These are phyloP conservation scores for Cairina moschata DNA, from an alignment of 2,113 vertebrate species.

Conservation along the genomic window DNA sequence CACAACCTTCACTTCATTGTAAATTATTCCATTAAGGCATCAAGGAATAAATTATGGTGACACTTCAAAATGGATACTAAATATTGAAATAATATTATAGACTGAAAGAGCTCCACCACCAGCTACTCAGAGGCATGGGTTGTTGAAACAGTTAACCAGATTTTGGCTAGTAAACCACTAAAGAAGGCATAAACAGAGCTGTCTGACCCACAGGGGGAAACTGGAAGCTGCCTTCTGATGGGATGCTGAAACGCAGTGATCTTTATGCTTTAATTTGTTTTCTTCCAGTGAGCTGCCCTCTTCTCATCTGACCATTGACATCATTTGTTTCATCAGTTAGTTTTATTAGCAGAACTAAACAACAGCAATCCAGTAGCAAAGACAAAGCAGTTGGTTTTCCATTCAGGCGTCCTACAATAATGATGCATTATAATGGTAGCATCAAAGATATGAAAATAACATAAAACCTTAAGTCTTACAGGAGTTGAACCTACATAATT, in stretches of 20 bases:
- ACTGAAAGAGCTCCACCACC: neutral
- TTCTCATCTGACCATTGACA: fast-evolving
- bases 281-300: neutral
- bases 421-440: neutral
- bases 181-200: neutral
- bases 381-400: neutral
- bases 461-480: neutral
- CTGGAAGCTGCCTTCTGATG: fast-evolving
- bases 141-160: neutral
- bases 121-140: neutral
- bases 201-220: neutral
- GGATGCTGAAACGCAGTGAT: neutral
- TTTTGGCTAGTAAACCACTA: neutral
- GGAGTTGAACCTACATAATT: neutral
- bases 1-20: fast-evolving
- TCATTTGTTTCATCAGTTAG: neutral
- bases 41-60: neutral
- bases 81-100: neutral
- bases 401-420: neutral
- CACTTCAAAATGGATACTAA: neutral
- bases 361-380: neutral
- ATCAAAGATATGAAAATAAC: neutral
- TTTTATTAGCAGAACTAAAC: neutral
- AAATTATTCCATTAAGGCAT: neutral
- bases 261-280: neutral